A percentile compares a stretch with the other conserved stretches of the same genome.
phyloP scores from a whole-genome alignment of 2,113 vertebrate species.

The Trichomycterus rosablanca region DNA sequence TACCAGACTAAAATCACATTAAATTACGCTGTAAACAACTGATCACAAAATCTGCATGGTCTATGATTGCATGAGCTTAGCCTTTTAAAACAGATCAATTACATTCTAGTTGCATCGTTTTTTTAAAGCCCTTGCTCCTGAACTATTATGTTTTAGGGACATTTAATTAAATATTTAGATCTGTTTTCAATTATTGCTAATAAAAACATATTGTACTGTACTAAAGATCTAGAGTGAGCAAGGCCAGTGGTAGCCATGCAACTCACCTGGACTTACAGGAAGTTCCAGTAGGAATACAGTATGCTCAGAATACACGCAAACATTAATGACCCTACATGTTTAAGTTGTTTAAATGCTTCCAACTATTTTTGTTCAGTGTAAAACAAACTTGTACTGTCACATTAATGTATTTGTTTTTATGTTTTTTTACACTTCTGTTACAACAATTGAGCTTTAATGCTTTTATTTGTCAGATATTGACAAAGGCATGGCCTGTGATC shows the following conservation, averaged over 20 bases:
- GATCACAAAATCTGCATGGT: conserved; percentile 68
- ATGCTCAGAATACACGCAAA: conserved; percentile 8
- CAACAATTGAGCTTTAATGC: conserved; percentile 59
- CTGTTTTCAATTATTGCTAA: too few species aligned
- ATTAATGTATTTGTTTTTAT: conserved; percentile 52
- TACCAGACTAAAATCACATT: conserved; percentile 49
- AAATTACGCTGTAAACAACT: conserved; percentile 52
- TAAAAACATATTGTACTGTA: too few species aligned
- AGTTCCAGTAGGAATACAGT: background rate
- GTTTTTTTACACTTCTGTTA: conserved; percentile 51
- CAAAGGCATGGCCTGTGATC: conserved; percentile 89
- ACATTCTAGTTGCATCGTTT: conserved; percentile 60
- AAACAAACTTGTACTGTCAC: conserved; percentile 42
- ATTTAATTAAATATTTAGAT: too few species aligned
- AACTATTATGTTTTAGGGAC: too few species aligned
- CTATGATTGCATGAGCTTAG: conserved; percentile 72
- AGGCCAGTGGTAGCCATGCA: background rate
- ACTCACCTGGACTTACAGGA: background rate
- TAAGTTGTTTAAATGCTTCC: too few species aligned
- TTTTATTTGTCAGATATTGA: conserved; percentile 73
- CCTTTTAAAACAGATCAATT: conserved; percentile 64
- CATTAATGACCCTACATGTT: background rate
- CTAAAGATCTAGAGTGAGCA: background rate
- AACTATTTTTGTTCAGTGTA: background rate
- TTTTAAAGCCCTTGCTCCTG: conserved; percentile 66